phyloP scores from a whole-genome alignment of 1,140 invertebrate genomes.

The Apocrypta bakeri region DNA sequence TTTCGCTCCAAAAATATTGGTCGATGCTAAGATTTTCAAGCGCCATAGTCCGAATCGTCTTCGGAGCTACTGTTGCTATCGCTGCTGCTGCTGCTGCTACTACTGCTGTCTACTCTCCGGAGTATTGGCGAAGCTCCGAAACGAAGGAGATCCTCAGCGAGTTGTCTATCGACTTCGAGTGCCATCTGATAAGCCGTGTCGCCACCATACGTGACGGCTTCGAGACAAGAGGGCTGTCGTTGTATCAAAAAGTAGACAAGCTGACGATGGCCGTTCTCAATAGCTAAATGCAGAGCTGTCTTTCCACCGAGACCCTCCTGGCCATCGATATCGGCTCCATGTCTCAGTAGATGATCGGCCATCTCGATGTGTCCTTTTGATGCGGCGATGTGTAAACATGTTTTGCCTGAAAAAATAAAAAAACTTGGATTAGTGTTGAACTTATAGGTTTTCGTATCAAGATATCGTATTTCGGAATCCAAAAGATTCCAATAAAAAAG shows the following conservation, averaged over 20 bases:
- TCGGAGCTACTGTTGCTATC: background rate
- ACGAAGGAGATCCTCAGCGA: slow-evolving; percentile 21
- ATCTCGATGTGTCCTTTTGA: background rate
- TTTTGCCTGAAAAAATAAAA: slow-evolving; percentile 43
- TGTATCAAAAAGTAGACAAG: slow-evolving; percentile 14
- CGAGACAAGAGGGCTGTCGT: background rate
- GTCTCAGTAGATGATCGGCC: slow-evolving; percentile 65
- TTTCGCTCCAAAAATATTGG: too few relatives aligned
- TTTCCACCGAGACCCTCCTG: slow-evolving; percentile 84
- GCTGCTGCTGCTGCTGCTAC: background rate
- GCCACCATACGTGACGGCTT: slow-evolving; percentile 15
- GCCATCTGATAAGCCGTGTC: slow-evolving; percentile 27
- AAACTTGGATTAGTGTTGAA: background rate
- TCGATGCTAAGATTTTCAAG: background rate
- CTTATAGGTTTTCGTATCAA: too few relatives aligned
- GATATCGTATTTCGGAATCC: too few relatives aligned
- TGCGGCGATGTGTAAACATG: slow-evolving; percentile 36
- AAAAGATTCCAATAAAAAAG: too few relatives aligned
- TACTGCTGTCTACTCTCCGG: background rate
- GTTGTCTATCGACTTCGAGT: background rate
- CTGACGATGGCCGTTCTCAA: slow-evolving; percentile 69
- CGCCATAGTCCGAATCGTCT: slow-evolving; percentile 3
- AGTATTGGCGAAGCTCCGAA: background rate
- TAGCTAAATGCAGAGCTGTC: slow-evolving; percentile 86
- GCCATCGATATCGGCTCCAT: slow-evolving; percentile 85